Evolutionary conservation across 2,888 invertebrate species (phyloP).

Genomic region (Synanthedon formicaeformis): DNA sequence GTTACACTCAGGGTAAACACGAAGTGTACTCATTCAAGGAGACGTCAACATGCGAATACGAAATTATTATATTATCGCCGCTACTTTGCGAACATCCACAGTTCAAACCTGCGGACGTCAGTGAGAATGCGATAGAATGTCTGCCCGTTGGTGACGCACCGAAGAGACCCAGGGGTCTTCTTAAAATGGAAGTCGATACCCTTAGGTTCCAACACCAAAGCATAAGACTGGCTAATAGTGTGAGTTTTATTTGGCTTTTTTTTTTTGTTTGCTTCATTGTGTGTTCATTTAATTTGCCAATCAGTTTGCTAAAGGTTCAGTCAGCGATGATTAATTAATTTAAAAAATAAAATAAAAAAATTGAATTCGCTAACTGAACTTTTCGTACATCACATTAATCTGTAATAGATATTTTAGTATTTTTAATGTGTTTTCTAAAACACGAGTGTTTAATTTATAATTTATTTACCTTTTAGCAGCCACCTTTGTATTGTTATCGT

Average conservation of each 20-base stretch:
- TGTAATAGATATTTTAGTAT: no score
- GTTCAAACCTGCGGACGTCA: conserved; percentile 83
- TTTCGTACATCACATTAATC: no score
- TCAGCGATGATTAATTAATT: no score
- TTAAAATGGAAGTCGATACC: conserved; percentile 79
- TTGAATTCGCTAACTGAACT: no score
- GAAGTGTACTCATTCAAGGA: conserved; percentile 95
- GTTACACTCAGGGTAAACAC: conserved; percentile 88
- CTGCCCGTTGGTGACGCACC: conserved; percentile 75
- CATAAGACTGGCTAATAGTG: conserved; percentile 34
- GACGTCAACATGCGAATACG: conserved; percentile 94
- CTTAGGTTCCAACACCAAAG: conserved; percentile 75
- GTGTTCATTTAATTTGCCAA: not conserved
- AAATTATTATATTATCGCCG: conserved; percentile 88
- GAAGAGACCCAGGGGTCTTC: conserved; percentile 78
- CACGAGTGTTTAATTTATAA: no score
- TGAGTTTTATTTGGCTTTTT: conserved; percentile 21
- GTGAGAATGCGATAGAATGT: conserved; percentile 83
- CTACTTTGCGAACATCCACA: conserved; percentile 90
- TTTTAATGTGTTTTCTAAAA: no score
- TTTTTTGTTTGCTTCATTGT: conserved; percentile 2
- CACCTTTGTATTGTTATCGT: not conserved
- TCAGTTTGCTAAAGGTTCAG: no score
- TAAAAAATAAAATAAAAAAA: no score
- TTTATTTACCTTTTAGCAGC: not conserved